phyloP scores from a whole-genome alignment of 2,888 invertebrate genomes.

The Lithophane leautieri region DNA sequence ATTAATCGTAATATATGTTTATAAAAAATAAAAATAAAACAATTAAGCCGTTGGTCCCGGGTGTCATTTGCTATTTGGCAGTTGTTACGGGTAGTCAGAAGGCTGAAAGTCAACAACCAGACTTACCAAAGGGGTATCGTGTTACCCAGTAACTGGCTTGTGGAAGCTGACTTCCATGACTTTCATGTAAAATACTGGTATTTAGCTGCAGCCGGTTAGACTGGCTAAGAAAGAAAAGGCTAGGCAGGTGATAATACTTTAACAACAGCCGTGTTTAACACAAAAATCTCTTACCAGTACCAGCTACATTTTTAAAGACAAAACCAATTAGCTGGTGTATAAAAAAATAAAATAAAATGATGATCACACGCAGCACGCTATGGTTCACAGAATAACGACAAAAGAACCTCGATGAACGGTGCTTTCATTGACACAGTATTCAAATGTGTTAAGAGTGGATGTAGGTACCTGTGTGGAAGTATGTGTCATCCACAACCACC shows the following conservation, averaged over 20 bases:
- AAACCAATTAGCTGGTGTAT: slow-evolving; percentile 23
- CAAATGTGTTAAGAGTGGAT: slow-evolving; percentile 38
- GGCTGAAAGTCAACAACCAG: no score
- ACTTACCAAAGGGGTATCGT: no score
- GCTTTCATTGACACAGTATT: slow-evolving; percentile 53
- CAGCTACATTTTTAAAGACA: slow-evolving; percentile 7
- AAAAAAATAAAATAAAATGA: slow-evolving; percentile 40
- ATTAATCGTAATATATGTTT: neutral
- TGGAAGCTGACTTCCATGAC: no score
- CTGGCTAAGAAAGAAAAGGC: no score
- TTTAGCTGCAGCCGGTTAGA: no score
- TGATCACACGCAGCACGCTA: slow-evolving; percentile 25
- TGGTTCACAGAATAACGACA: slow-evolving; percentile 59
- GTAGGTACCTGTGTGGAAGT: slow-evolving; percentile 1
- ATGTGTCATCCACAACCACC: slow-evolving; percentile 5
- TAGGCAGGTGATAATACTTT: neutral
- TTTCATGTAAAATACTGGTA: no score
- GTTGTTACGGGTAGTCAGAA: no score
- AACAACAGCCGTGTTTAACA: neutral
- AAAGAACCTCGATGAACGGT: slow-evolving; percentile 43
- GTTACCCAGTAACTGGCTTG: no score
- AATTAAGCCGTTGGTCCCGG: no score
- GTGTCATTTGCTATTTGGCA: no score
- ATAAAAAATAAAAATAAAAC: neutral
- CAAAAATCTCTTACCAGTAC: neutral